These are phyloP conservation scores for Nebria salina DNA, from an alignment of 2,888 invertebrate genomes.

Conservation along the genomic window DNA sequence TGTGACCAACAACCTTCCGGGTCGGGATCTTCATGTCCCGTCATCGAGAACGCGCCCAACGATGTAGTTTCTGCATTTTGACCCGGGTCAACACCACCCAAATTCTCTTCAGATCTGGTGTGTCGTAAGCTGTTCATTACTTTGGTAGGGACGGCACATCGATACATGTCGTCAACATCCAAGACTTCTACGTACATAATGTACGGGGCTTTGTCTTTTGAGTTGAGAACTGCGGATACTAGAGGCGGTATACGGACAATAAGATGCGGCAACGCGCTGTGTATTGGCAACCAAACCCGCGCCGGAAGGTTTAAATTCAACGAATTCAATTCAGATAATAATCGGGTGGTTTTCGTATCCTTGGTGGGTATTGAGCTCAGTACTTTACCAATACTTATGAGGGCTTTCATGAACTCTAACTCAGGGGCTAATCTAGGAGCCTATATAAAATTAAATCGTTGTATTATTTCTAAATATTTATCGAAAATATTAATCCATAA, in stretches of 20 bases:
- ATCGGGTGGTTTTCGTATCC: conserved; percentile 90
- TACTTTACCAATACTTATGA: conserved; percentile 86
- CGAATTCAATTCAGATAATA: conserved; percentile 92
- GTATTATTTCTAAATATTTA: not conserved
- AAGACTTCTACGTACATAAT: conserved; percentile 97
- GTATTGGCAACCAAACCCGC: conserved; percentile 96
- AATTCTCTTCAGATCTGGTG: conserved; percentile 94
- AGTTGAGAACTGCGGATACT: conserved; percentile 97
- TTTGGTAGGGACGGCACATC: conserved; percentile 90
- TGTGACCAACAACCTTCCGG: conserved; percentile 91
- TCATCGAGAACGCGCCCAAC: conserved; percentile 65
- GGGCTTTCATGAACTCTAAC: conserved; percentile 86
- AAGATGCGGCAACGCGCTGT: conserved; percentile 86
- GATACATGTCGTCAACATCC: conserved; percentile 84
- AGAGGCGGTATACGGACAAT: conserved; percentile 97
- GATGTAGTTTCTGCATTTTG: conserved; percentile 60
- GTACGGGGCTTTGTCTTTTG: conserved; percentile 98
- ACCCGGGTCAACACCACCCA: conserved; percentile 61
- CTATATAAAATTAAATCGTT: conserved; percentile 58
- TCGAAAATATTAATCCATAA: too few relatives aligned
- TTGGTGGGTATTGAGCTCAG: conserved; percentile 84
- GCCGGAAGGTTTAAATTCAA: conserved; percentile 97
- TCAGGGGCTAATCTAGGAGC: conserved; percentile 86
- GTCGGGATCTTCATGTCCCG: conserved; percentile 68
- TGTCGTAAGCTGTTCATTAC: conserved; percentile 87